Evolutionary conservation across 64 coral and sea anemone genomes (phyloP).

Genomic region (Hydrozoanthus tunicans): DNA sequence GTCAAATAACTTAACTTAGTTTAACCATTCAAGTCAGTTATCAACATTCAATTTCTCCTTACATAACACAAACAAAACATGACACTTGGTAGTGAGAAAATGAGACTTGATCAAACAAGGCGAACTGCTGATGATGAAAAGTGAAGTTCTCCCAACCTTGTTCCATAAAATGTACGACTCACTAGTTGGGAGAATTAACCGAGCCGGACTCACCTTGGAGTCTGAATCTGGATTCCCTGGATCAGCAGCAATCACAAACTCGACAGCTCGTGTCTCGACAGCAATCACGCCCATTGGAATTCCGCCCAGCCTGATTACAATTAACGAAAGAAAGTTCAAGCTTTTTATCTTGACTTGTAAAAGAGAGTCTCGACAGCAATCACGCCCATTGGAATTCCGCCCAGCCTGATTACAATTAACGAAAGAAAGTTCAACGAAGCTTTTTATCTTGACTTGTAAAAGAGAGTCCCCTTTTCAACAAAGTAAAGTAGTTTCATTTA

Average conservation of each 20-base stretch:
- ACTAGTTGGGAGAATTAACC: too few species aligned
- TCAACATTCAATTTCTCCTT: too few species aligned
- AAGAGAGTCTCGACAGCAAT: slow-evolving; percentile 74
- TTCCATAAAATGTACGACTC: too few species aligned
- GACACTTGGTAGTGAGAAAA: too few species aligned
- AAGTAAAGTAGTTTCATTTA: too few species aligned
- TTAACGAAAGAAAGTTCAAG: too few species aligned
- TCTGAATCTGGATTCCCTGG: slow-evolving; percentile 95
- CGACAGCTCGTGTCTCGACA: slow-evolving; percentile 94
- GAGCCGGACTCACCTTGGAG: slow-evolving; percentile 56
- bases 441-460: background rate
- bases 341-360: background rate
- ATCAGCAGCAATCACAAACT: slow-evolving; percentile 95
- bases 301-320: too few species aligned
- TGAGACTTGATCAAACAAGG: background rate
- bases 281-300: slow-evolving; percentile 97
- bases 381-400: slow-evolving; percentile 95
- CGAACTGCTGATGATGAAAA: too few species aligned
- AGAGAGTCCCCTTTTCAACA: background rate
- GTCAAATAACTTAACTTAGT: too few species aligned
- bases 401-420: slow-evolving; percentile 1
- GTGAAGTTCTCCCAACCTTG: too few species aligned
- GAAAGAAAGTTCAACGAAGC: background rate
- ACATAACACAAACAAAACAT: too few species aligned
- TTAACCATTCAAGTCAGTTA: background rate